Conservation (phyloP, 2,797 vertebrate species). For the Aeoliscus strigatus region DNA sequence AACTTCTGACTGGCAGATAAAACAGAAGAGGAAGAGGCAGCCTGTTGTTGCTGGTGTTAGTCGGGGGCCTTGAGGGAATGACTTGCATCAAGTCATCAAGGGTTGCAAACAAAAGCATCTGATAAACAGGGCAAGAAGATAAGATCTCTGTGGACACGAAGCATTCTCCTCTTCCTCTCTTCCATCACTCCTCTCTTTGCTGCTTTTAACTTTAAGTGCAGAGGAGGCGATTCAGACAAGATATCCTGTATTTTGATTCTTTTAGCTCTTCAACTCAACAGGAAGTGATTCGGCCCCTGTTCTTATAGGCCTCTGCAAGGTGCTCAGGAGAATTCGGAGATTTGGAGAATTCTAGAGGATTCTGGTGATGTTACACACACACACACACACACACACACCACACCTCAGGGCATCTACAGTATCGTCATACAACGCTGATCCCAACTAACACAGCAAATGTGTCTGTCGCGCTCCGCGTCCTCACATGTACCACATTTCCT, state of each 20-base stretch:
- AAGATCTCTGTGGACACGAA: conserved; percentile 55
- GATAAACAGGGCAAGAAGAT: conserved; percentile 61
- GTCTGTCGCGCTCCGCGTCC: conserved; percentile 35
- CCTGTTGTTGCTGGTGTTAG: conserved; percentile 53
- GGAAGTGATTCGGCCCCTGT: too few species aligned
- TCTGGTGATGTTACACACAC: too few species aligned
- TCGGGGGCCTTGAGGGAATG: conserved; percentile 40
- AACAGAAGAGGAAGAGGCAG: conserved; percentile 39
- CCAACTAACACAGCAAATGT: conserved; percentile 49
- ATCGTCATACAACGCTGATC: too few species aligned
- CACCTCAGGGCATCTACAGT: too few species aligned
- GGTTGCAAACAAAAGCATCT: conserved; percentile 64
- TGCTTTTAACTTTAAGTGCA: conserved; percentile 10
- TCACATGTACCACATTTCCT: conserved; percentile 48
- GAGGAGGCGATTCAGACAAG: conserved; percentile 12
- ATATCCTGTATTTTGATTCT: conserved; percentile 6
- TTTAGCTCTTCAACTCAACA: too few species aligned
- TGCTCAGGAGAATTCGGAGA: too few species aligned
- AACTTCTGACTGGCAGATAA: conserved; percentile 16
- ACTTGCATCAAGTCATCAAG: conserved; percentile 54
- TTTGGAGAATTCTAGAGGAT: too few species aligned
- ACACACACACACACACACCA: too few species aligned
- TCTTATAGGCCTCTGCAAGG: conserved; percentile 23
- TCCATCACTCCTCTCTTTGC: conserved; percentile 11
- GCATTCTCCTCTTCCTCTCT: conserved; percentile 22